These are phyloP conservation scores for Tadarida brasiliensis DNA, from an alignment of 2,797 vertebrate species.

Conservation along the genomic window DNA sequence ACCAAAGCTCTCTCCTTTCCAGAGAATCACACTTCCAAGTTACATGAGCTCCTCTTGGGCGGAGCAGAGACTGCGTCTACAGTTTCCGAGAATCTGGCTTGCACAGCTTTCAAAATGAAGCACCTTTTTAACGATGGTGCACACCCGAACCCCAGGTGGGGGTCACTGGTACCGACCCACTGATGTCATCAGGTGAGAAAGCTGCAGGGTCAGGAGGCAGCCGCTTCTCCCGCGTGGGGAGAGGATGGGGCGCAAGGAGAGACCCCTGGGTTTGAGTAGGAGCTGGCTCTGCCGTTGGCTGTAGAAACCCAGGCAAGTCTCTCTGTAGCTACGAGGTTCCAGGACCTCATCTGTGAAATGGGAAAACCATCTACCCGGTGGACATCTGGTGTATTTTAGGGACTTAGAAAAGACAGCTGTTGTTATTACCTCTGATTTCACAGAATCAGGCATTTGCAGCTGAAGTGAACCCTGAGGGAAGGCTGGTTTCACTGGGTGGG, in stretches of 20 bases:
- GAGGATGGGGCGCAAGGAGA: background rate
- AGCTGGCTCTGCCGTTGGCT: background rate
- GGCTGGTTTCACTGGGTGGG: background rate
- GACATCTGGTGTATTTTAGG: background rate
- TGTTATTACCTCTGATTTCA: background rate
- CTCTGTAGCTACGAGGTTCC: background rate
- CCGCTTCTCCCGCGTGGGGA: background rate
- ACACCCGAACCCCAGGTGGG: background rate
- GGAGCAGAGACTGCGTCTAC: background rate
- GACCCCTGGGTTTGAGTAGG: background rate
- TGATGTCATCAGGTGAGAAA: background rate
- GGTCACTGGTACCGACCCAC: background rate
- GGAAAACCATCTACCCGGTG: background rate
- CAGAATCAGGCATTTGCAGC: background rate
- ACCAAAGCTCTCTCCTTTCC: background rate
- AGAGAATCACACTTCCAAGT: background rate
- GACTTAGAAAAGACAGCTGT: background rate
- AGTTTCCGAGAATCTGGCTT: background rate
- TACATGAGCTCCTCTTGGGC: background rate
- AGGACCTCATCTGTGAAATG: background rate
- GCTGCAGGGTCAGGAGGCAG: background rate
- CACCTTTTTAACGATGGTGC: background rate
- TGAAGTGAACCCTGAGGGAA: background rate
- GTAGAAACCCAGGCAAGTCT: background rate
- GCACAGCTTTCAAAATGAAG: slow-evolving; percentile 10